Evolutionary conservation across 2,113 vertebrate genomes (phyloP), one percentile per base, ranked within the genome.

Genomic region (Chloebia gouldiae): DNA sequence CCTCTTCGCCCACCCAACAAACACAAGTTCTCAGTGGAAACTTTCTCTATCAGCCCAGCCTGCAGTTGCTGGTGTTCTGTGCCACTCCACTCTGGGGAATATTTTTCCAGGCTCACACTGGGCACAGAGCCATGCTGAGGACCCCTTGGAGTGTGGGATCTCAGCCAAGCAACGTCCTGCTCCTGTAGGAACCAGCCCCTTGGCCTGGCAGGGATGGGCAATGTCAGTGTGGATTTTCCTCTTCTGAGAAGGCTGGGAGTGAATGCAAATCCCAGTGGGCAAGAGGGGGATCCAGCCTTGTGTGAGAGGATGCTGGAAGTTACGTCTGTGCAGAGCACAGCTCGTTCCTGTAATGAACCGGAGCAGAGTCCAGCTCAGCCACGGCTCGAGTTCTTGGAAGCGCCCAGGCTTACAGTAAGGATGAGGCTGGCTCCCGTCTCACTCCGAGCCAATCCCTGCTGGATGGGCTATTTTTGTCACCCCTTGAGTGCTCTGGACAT

Each of bases 401-500:
- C 1, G 22, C 35, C 35, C 28, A 15, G 90, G 9, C 35, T 96
- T 89, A 73, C 89, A 21, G 81, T 45, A 82, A 93, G 51, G 83
- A n/a, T 0, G 9, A 0, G 4, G 57, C 66, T 0, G 0, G 66
- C 42, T 82, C 23, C 24, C 9, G 0, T 17, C 68, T 86, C 65
- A 17, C 60, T 42, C 27, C 0, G 1, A 65, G 79, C 59, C 14
- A 64, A 15, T 13, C 37, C 1, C 1, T 15, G 92, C 65, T 7
- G 64, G 64, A 37, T 35, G 68, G 72, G 77, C n/a, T 95, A 93
- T 92, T 95, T 89, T 3, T 31, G 73, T 83, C 59, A 53, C 77
- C 50, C 81, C 64, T 20, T 68, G 87, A 97, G 89, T 71, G 91
- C 95, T 93, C 61, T 64, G 95, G 45, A 69, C 60, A 18, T 78